Evolutionary conservation across 2,888 invertebrate species (phyloP).

Genomic region (Ennomos erosarius): DNA sequence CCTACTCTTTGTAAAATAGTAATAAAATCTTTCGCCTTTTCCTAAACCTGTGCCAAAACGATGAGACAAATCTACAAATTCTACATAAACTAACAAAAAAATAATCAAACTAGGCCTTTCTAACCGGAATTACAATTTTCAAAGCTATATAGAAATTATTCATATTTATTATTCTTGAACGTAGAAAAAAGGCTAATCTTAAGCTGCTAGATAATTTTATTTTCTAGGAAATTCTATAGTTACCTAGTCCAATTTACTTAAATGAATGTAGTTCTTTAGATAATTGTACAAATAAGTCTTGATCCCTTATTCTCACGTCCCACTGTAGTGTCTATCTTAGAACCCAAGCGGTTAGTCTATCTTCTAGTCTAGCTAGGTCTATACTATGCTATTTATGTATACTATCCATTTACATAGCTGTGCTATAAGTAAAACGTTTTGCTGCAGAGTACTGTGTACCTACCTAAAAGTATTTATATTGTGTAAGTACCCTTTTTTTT

Average conservation of each 20-base stretch:
- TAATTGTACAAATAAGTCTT: slow-evolving; percentile 73
- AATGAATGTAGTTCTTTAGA: slow-evolving; percentile 58
- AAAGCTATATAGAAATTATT: too few species aligned
- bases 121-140: slow-evolving; percentile 12
- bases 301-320: slow-evolving; percentile 83
- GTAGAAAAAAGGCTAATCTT: slow-evolving; percentile 31
- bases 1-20: slow-evolving; percentile 47
- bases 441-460: slow-evolving; percentile 4
- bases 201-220: slow-evolving; percentile 54
- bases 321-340: slow-evolving; percentile 70
- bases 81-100: slow-evolving; percentile 13
- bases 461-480: neutral
- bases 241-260: slow-evolving; percentile 52
- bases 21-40: slow-evolving; percentile 57
- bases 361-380: slow-evolving; percentile 12
- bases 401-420: slow-evolving; percentile 14
- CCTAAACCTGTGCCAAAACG: slow-evolving; percentile 79
- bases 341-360: slow-evolving; percentile 44
- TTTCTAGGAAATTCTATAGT: slow-evolving; percentile 65
- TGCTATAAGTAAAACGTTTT: slow-evolving; percentile 23
- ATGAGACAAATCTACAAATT: slow-evolving; percentile 50
- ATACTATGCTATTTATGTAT: slow-evolving; percentile 19
- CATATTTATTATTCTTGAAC: slow-evolving; percentile 1
- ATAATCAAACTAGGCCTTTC: neutral
- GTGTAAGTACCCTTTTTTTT: too few species aligned